Evolutionary conservation across 2,888 invertebrate species (phyloP).

Genomic region (Podotricha telesiphe): DNA sequence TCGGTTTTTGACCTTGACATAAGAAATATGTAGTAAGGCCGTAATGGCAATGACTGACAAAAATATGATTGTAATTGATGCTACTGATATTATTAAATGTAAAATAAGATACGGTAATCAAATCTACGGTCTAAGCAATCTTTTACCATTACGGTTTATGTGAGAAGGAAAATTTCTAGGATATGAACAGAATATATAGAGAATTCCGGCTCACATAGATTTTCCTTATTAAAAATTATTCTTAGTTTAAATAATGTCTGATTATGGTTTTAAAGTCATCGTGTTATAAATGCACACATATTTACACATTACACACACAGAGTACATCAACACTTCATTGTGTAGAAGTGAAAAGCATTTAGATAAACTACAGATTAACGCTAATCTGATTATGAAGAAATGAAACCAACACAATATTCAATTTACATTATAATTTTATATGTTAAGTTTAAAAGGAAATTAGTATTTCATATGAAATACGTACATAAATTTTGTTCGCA

Average conservation of each 20-base stretch:
- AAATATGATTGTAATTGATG: not conserved
- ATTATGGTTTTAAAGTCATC: constrained; percentile 1
- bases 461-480: constrained; percentile 17
- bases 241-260: not conserved
- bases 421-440: constrained; percentile 4
- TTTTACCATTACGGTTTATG: not conserved
- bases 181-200: not conserved
- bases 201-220: not conserved
- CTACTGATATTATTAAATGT: not conserved
- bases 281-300: not conserved
- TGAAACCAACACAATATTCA: not conserved
- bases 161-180: constrained; percentile 11
- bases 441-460: constrained; percentile 12
- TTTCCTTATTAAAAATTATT: not conserved
- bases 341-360: not conserved
- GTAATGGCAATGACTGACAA: not conserved
- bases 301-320: not conserved
- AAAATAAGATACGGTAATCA: not conserved
- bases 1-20: constrained; percentile 1
- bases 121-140: not conserved
- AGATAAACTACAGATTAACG: constrained; percentile 1
- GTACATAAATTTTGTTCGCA: constrained; percentile 15
- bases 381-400: not conserved
- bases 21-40: not conserved
- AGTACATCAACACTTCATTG: not conserved